phyloP scores from a whole-genome alignment of 2,113 vertebrate species.

The Chlorodrepanis virens region DNA sequence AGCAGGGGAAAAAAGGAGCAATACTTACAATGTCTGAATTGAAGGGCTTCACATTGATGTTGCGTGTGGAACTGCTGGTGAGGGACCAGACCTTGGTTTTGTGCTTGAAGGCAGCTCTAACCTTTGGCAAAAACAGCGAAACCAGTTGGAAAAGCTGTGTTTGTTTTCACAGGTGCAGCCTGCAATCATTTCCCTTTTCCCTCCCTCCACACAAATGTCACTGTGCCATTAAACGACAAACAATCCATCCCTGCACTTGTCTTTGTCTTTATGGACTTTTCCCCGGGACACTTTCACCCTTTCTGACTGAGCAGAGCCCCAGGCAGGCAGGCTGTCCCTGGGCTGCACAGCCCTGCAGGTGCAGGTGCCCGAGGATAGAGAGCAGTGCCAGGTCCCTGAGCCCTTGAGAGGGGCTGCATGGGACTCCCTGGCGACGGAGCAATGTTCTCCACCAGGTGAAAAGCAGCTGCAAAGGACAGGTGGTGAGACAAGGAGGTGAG shows the following conservation, averaged over 20 bases:
- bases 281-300: background rate
- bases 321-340: background rate
- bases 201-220: background rate
- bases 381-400: background rate
- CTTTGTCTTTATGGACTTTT: background rate
- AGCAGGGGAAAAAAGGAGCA: background rate
- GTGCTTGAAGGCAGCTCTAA: conserved; percentile 97
- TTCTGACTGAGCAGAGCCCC: background rate
- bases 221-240: background rate
- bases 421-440: background rate
- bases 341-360: rapidly evolving
- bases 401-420: background rate
- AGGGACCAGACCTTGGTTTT: conserved; percentile 99
- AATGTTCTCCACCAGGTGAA: background rate
- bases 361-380: background rate
- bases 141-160: background rate
- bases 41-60: conserved; percentile 87
- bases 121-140: conserved; percentile 67
- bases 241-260: background rate
- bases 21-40: conserved; percentile 92
- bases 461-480: background rate
- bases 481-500: background rate
- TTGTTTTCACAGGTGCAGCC: background rate
- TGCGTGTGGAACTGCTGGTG: conserved; percentile 88
- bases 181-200: background rate